Base-by-base conservation (phyloP, 2,797 vertebrate species). In the Poeciliopsis turneri region DNA sequence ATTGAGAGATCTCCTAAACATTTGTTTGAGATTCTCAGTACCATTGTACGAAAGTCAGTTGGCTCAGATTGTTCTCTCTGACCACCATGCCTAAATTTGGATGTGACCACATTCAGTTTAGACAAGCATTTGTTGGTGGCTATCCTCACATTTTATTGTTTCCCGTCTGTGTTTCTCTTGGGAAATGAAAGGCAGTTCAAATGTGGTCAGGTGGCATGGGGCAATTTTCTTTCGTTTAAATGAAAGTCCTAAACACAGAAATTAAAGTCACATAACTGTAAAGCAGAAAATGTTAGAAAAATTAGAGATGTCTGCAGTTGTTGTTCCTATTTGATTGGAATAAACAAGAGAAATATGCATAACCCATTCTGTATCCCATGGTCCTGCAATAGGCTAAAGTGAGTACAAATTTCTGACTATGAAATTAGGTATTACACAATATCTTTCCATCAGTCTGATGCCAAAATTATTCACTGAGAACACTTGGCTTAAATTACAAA, bases 401-500 rank as follows among this genome's bases (percentile, higher is more conserved):
- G 46, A 75, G 59, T 43, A 75, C 81, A 72, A 76, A 86, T 86
- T 85, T 79, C 79, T 87, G 84, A 80, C 72, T 77, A 68, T 86
- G 77, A 79, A 85, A 88, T 84, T 61, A 82, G 86, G 87, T 77
- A 87, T 90, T 87, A 87, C 81, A 85, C 82, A 51, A 80, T 86
- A 88, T 92, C 80, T 87, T 92, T 92, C 87, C 89, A 91, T 64
- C 76, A 77, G 69, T 75, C 10, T 73, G 49, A 61, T 55, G 88
- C 87, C 91, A 90, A 81, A 79, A 83, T 81, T 69, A 57, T 70
- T 78, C 76, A 78, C 82, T 90, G 74, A 90, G 90, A 92, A 89
- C 86, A 87, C 84, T 81, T 76, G 84, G 83, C 87, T 90, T 88
- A 87, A 90, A 93, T 93, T 88, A 85, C 64, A 89, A 74, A 69